Evolutionary conservation across 2,888 invertebrate species (phyloP), one percentile per base, ranked within the genome.

Genomic region (Xanthorhoe designata): DNA sequence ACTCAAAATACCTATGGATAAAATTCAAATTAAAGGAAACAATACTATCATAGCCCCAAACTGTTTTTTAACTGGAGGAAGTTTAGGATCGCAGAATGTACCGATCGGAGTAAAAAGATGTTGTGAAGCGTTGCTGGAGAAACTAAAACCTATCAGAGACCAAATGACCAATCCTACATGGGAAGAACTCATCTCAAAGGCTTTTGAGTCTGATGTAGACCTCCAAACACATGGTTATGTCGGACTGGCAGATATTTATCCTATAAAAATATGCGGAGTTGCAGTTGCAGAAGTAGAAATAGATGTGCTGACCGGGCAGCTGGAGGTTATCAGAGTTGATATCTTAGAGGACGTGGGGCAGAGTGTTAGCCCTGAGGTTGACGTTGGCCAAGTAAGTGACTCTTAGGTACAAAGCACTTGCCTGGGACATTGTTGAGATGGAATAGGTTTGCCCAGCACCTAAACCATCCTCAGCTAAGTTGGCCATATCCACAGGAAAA

Each of bases 251-350:
- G 86, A 87, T 47, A n/a, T 71, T 5, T 75, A 77, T 17, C 59
- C 66, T 13, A 84, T 78, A 52, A 73, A 82, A 24, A 75, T 95
- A 52, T 95, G 94, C 77, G 96, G 95, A 0, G 92, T 94, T 0
- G 85, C 94, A 2, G 87, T 95, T 4, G 85, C 94, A 8, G 96
- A 97, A 87, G 95, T 96, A 0, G 96, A 96, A 83, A 79, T 97
- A 0, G 97, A 97, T 83, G 81, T 96, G 1, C 81, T 97, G 52
- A 97, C 96, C 0, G 97, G 97, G 15, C 95, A 96, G 77, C 92
- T 94, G 61, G 87, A 95, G 70, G 82, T 95, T 29, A 77, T 82
- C 0, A 89, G 96, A 71, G 95, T 95, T 0, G 96, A 96, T 81
- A 76, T 96, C 47, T 75, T 95, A 29, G 95, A 96, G 81, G 96